Base-by-base conservation (phyloP, 53 echinoderm and acorn worm genomes). In the Crossaster papposus region DNA sequence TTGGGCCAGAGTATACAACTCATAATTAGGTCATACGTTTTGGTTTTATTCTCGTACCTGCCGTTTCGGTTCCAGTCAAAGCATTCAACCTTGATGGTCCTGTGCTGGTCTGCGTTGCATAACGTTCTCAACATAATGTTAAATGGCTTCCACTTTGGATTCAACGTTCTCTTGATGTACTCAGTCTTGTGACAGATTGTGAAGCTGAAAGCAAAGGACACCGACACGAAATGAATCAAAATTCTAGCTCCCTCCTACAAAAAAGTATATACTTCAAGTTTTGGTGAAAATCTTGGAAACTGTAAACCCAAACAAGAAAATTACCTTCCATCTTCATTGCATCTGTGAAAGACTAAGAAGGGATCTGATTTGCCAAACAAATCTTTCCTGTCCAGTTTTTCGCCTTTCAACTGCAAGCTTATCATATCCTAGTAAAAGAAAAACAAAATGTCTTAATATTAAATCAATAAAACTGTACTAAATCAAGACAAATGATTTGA, bases 21-120 rank as follows among this genome's bases (percentile, higher is more conserved):
- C 44, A 44, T 0, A 44, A 44, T 44, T 5, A 44, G n/a, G 44
- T 44, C 44, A 44, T 44, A 44, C 44, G 9, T 44, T 44, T 44
- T 44, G 6, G 44, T 9, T 44, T 9, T 9, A 44, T 44, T 44
- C 6, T 87, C 90, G 83, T 78, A 97, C 97, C 94, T 89, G 33
- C 97, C 97, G 89, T 95, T 94, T 63, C 94, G 85, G 82, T 97
- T 92, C 97, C 97, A 97, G 81, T 97, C 97, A 11, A 81, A 97
- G 83, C 97, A 97, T 64, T 97, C 97, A 30, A 97, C 93, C 77
- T 94, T 95, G 85, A 97, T 91, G 3, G 91, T 89, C n/a, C 95
- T 81, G 80, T 97, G 95, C 55, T 94, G 93, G 62, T 97, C 95
- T 15, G 81, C 97, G 78, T 97, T 97, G 54, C 97, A 97, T 64